Evolutionary conservation across 2,113 vertebrate species (phyloP).

Genomic region (Origma solitaria): DNA sequence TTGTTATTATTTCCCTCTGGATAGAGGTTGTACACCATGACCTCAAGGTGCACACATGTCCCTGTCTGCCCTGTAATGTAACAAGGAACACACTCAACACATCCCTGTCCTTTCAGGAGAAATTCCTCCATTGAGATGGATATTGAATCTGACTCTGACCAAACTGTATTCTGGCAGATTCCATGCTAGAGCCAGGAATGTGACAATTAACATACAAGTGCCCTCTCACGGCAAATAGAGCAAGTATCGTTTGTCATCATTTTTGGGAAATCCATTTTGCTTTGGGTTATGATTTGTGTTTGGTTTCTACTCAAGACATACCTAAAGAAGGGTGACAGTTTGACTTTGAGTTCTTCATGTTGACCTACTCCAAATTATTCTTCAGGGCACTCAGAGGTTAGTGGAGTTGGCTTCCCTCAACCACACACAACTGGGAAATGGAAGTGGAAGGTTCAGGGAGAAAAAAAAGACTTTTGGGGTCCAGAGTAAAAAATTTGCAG

Average conservation of each 20-base stretch:
- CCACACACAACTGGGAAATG: neutral
- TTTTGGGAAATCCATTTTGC: neutral
- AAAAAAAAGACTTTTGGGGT: neutral
- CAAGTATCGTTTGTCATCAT: neutral
- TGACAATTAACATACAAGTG: neutral
- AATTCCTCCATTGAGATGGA: neutral
- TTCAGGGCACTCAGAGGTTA: neutral
- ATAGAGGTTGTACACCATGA: neutral
- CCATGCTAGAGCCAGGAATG: neutral
- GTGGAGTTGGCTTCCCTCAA: neutral
- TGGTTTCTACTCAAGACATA: neutral
- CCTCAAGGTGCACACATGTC: neutral
- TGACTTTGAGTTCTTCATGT: neutral
- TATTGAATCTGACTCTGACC: neutral
- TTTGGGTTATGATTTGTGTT: neutral
- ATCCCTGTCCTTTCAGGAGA: neutral
- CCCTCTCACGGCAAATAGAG: neutral
- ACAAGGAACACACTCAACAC: neutral
- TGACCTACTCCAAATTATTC: neutral
- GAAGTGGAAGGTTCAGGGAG: neutral
- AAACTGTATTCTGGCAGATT: rapidly evolving
- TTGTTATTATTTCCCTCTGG: neutral
- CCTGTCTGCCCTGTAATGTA: neutral
- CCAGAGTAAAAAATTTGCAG: neutral
- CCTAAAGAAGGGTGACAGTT: neutral